These are phyloP conservation scores for Sebastes nivosus DNA, from an alignment of 2,797 vertebrate species.

Conservation along the genomic window DNA sequence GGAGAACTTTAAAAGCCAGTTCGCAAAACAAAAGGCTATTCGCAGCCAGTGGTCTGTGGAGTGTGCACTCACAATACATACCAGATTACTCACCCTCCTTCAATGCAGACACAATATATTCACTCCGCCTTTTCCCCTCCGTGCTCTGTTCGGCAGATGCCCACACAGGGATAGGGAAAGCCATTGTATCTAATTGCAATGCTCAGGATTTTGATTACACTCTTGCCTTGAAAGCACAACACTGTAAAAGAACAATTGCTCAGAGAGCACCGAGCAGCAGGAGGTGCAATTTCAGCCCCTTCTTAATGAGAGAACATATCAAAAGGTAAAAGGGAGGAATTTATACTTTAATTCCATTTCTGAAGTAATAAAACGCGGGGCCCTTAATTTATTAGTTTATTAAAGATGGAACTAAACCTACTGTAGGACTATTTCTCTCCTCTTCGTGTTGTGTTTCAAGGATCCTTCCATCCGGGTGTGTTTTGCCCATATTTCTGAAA, in stretches of 20 bases:
- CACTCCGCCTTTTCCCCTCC: constrained; percentile 63
- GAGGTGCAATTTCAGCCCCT: constrained; percentile 78
- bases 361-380: constrained; percentile 72
- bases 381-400: constrained; percentile 79
- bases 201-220: constrained; percentile 82
- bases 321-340: constrained; percentile 82
- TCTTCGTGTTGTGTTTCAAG: constrained; percentile 53
- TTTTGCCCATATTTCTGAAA: constrained; percentile 75
- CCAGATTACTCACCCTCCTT: constrained; percentile 70
- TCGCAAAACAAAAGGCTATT: constrained; percentile 65
- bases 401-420: constrained; percentile 71
- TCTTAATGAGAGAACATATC: constrained; percentile 82
- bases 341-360: constrained; percentile 84
- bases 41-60: constrained; percentile 57
- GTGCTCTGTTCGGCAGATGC: constrained; percentile 73
- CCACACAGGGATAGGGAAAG: constrained; percentile 79
- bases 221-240: constrained; percentile 82
- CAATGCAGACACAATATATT: constrained; percentile 74
- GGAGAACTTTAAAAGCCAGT: constrained; percentile 52
- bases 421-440: constrained; percentile 46
- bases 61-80: constrained; percentile 64
- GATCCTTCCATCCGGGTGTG: constrained; percentile 56
- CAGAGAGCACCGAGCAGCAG: constrained; percentile 80
- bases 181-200: constrained; percentile 84
- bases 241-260: constrained; percentile 84